Base-by-base conservation (phyloP, 2,888 invertebrate species). In the Orchesella flavescens region DNA sequence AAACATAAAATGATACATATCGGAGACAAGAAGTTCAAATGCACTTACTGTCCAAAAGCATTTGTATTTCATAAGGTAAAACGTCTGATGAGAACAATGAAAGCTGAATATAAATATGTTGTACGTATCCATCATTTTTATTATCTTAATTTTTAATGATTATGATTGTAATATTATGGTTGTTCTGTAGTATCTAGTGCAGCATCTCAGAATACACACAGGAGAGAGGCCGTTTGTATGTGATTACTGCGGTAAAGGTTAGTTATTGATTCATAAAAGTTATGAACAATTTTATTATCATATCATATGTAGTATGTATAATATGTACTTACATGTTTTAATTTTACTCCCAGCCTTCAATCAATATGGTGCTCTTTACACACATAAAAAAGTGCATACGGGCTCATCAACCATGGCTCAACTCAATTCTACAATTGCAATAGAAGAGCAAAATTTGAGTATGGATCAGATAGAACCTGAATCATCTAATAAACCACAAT, bases 361-460 rank as follows among this genome's bases (percentile, higher is more conserved):
- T 34, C 72, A 72, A n/a, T 59, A 72, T 44, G 72, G 57, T 5
- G 72, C 72, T 21, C 59, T 72, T 43, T 72, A 72, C 24, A 43
- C 44, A 59, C 72, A 72, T 43, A 72, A 72, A 17, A 57, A 53
- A 59, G 59, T 44, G 44, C 72, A 72, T 10, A 55, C 7, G 2
- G 34, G 34, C n/a, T n/a, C n/a, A 34, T 34, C 34, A 34, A 34
- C 34, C 34, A n/a, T n/a, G n/a, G n/a, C n/a, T n/a, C n/a, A n/a
- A n/a, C n/a, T n/a, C n/a, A n/a, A n/a, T n/a, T n/a, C n/a, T n/a
- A n/a, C n/a, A n/a, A n/a, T n/a, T n/a, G n/a, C n/a, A n/a, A n/a
- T n/a, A n/a, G n/a, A n/a, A n/a, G n/a, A n/a, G n/a, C n/a, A n/a
- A n/a, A n/a, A n/a, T n/a, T n/a, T n/a, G n/a, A n/a, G n/a, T n/a